These are phyloP conservation scores for Clarias magur DNA, from an alignment of 2,113 vertebrate genomes.

Conservation along the genomic window DNA sequence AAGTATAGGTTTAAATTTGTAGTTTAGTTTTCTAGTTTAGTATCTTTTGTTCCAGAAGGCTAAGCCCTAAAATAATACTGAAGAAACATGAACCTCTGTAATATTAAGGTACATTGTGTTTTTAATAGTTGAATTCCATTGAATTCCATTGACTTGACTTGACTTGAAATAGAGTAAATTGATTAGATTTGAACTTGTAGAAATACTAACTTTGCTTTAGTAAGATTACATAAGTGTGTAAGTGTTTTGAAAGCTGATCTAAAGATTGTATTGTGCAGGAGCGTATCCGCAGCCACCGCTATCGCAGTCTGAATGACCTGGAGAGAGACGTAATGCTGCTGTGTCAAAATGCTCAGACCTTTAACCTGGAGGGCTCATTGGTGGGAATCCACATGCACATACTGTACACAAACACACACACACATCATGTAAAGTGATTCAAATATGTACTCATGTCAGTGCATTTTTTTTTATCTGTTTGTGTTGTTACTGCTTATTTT, in stretches of 20 bases:
- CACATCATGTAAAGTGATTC: slow-evolving; percentile 15
- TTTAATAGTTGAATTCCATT: not conserved
- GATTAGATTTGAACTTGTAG: not conserved
- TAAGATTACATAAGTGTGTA: not conserved
- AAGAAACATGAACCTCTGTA: not conserved
- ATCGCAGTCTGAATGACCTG: slow-evolving; percentile 91
- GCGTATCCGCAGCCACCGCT: slow-evolving; percentile 93
- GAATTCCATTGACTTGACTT: no score
- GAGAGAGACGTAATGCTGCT: slow-evolving; percentile 97
- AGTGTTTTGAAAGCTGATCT: not conserved
- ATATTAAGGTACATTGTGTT: not conserved
- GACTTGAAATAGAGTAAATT: not conserved
- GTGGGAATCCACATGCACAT: slow-evolving; percentile 13
- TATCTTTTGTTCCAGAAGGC: no score
- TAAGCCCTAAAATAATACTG: not conserved
- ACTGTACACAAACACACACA: slow-evolving; percentile 7
- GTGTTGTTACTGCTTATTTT: not conserved
- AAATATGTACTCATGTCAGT: not conserved
- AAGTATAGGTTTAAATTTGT: no score
- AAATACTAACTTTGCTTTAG: not conserved
- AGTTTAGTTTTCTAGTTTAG: no score
- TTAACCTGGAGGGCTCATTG: slow-evolving; percentile 95
- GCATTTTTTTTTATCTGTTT: not conserved
- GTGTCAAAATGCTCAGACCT: slow-evolving; percentile 95
- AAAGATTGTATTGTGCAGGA: slow-evolving; percentile 70